These are phyloP conservation scores for Pundamilia nyererei DNA, from an alignment of 2,113 vertebrate species.

Conservation along the genomic window DNA sequence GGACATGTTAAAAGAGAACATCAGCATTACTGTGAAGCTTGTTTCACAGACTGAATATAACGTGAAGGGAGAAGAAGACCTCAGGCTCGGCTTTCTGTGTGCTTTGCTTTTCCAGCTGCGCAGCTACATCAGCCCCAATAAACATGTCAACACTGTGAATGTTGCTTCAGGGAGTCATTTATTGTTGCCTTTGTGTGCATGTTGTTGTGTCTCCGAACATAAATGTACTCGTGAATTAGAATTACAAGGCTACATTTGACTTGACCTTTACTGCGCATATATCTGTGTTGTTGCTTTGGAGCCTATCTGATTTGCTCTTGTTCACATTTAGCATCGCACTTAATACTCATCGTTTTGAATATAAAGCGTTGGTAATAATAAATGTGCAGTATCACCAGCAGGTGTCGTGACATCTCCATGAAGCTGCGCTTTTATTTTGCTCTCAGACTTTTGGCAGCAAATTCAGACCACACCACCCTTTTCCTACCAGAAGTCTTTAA, in stretches of 20 bases:
- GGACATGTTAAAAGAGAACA: rapidly evolving
- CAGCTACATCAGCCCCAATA: neutral
- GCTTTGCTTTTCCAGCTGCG: neutral
- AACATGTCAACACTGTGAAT: neutral
- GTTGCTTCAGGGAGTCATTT: neutral
- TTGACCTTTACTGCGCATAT: neutral
- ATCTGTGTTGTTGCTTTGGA: neutral
- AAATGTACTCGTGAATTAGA: neutral
- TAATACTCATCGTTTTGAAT: neutral
- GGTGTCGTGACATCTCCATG: neutral
- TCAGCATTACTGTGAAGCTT: neutral
- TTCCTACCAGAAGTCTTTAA: neutral
- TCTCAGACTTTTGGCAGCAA: neutral
- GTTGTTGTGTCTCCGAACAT: neutral
- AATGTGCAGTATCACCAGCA: neutral
- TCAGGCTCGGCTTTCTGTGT: neutral
- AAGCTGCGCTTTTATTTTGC: neutral
- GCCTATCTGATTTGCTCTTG: neutral
- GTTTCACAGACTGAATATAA: neutral
- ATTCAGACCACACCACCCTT: rapidly evolving
- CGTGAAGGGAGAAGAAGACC: neutral
- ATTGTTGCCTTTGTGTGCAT: neutral
- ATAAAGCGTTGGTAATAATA: neutral
- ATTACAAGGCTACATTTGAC: neutral
- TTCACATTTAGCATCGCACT: neutral